Percentiles rank a stretch among this genome's conserved stretches.
phyloP scores from a whole-genome alignment of 2,797 vertebrate species.

The Luscinia megarhynchos region DNA sequence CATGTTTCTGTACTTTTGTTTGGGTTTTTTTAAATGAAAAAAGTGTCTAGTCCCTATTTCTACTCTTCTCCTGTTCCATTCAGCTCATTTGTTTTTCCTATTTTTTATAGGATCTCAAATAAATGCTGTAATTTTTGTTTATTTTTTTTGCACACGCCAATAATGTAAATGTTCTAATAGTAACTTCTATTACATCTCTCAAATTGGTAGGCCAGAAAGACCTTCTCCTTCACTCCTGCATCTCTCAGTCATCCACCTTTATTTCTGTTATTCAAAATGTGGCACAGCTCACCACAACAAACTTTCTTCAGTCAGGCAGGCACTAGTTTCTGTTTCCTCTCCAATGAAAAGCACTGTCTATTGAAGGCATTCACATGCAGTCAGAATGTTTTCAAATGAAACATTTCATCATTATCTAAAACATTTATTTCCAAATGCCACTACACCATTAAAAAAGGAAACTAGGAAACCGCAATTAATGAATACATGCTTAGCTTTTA shows the following conservation, averaged over 20 bases:
- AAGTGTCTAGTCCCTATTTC: rapidly evolving
- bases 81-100: neutral
- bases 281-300: neutral
- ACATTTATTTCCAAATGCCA: neutral
- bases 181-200: neutral
- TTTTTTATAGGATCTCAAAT: neutral
- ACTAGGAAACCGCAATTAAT: neutral
- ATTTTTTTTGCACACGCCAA: neutral
- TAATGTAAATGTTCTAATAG: neutral
- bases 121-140: neutral
- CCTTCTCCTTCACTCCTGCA: neutral
- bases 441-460: neutral
- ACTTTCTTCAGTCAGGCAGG: neutral
- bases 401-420: neutral
- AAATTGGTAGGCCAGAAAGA: neutral
- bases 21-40: neutral
- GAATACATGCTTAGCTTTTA: neutral
- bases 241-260: neutral
- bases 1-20: neutral
- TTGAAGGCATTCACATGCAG: neutral
- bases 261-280: neutral
- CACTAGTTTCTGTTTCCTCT: neutral
- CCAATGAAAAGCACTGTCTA: neutral
- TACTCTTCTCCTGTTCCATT: neutral
- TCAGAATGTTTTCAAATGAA: neutral